Conservation (phyloP, 2,888 invertebrate genomes). For the Hyles lineata region DNA sequence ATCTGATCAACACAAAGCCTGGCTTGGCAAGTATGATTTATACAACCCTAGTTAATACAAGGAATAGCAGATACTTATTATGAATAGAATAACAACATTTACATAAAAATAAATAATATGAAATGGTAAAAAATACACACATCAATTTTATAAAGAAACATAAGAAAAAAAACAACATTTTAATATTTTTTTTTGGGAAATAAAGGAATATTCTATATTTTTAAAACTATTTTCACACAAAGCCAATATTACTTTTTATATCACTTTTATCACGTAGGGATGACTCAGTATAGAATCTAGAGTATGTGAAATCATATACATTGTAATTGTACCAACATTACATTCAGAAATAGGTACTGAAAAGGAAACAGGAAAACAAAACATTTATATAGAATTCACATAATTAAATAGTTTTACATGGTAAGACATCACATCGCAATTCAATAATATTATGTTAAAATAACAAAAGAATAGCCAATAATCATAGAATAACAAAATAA, state of each 20-base stretch:
- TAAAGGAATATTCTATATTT: neutral
- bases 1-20: too few relatives aligned
- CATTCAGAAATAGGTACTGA: slow-evolving; percentile 6
- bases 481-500: neutral
- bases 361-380: slow-evolving; percentile 24
- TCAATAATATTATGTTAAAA: neutral
- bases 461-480: neutral
- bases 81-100: too few relatives aligned
- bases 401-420: neutral
- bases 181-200: too few relatives aligned
- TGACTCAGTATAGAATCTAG: slow-evolving; percentile 1
- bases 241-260: neutral
- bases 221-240: neutral
- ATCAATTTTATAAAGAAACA: neutral
- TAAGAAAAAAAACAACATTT: too few relatives aligned
- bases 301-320: slow-evolving; percentile 13
- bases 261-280: neutral
- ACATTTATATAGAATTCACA: neutral
- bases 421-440: too few relatives aligned
- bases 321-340: neutral
- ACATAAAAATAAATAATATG: too few relatives aligned
- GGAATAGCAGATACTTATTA: too few relatives aligned
- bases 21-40: too few relatives aligned
- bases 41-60: too few relatives aligned
- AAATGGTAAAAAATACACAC: neutral